Conservation (phyloP, 1,140 invertebrate species). For the Macrotrachela quadricornifera region DNA sequence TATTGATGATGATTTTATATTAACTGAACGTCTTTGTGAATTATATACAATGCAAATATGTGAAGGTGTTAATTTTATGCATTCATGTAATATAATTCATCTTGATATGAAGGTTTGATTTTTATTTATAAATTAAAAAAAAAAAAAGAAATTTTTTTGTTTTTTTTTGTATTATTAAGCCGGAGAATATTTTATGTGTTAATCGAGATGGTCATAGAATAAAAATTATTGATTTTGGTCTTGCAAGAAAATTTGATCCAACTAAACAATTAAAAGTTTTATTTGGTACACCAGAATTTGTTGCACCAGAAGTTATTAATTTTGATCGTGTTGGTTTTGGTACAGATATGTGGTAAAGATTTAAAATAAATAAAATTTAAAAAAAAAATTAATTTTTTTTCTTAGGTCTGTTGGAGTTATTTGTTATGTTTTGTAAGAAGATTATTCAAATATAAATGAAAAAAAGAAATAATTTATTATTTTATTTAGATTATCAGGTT, state of each 20-base stretch:
- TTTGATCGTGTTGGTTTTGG: conserved; percentile 62
- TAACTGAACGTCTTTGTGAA: conserved; percentile 79
- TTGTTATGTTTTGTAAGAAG: conserved; percentile 84
- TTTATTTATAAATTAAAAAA: not conserved
- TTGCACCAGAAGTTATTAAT: conserved; percentile 74
- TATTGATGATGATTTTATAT: conserved; percentile 83
- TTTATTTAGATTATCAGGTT: conserved; percentile 56
- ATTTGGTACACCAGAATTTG: conserved; percentile 60
- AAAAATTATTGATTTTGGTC: conserved; percentile 66
- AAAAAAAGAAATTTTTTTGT: too few relatives aligned
- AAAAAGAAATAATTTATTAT: not conserved
- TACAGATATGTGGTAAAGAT: conserved; percentile 51
- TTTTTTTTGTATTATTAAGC: conserved; percentile 36
- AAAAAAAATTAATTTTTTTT: too few relatives aligned
- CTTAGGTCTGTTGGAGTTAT: conserved; percentile 42
- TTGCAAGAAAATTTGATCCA: conserved; percentile 53
- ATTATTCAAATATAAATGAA: conserved; percentile 55
- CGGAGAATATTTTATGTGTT: conserved; percentile 86
- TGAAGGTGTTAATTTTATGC: conserved; percentile 84
- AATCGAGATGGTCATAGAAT: conserved; percentile 81
- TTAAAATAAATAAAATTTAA: too few relatives aligned
- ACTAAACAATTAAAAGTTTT: conserved; percentile 46
- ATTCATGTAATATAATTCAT: conserved; percentile 74
- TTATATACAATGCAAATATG: conserved; percentile 91
- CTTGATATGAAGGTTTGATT: conserved; percentile 69